Conservation (phyloP, 2,888 invertebrate species). For the Auanema freiburgensis region DNA sequence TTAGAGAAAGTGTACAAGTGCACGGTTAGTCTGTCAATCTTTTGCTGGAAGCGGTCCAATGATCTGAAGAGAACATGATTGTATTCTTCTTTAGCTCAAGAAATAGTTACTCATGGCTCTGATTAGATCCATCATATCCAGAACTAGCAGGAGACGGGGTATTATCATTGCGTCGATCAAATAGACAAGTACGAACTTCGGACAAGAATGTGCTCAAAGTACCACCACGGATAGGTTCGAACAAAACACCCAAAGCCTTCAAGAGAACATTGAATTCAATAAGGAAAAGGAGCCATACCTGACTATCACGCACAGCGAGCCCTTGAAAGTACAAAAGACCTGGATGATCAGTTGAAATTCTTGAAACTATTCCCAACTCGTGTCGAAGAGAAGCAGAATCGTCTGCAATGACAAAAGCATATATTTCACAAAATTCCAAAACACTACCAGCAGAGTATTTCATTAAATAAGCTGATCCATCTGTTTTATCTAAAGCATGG, state of each 20-base stretch:
- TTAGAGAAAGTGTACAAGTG: constrained; percentile 28
- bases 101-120: constrained; percentile 6
- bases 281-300: background rate
- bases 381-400: constrained; percentile 16
- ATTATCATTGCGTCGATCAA: constrained; percentile 12
- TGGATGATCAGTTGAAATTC: constrained; percentile 18
- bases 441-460: constrained; percentile 12
- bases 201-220: constrained; percentile 7
- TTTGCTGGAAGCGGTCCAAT: constrained; percentile 8
- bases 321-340: constrained; percentile 19
- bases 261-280: background rate
- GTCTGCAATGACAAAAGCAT: background rate
- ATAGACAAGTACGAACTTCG: constrained; percentile 12
- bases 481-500: constrained; percentile 11
- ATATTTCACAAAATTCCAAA: background rate
- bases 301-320: constrained; percentile 12
- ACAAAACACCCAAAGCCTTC: constrained; percentile 12
- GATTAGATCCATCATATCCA: constrained; percentile 30
- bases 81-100: background rate
- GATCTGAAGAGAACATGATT: constrained; percentile 16
- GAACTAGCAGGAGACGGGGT: constrained; percentile 35
- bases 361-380: constrained; percentile 13
- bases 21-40: constrained; percentile 13
- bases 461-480: constrained; percentile 13
- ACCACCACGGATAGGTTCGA: constrained; percentile 19